Evolutionary conservation across 2,888 invertebrate genomes (phyloP).

Genomic region (Brenthis hecate): DNA sequence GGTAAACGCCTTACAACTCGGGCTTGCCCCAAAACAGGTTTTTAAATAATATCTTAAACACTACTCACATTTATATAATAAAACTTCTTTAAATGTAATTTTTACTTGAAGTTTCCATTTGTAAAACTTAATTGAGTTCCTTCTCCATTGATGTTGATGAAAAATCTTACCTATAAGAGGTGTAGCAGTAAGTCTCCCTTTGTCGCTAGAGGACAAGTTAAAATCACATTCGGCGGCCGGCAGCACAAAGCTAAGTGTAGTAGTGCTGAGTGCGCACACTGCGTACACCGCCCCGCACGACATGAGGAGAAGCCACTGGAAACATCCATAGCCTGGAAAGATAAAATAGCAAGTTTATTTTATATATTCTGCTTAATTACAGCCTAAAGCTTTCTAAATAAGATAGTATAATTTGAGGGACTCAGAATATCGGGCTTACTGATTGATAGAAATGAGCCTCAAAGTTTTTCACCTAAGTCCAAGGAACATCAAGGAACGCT

Average conservation of each 20-base stretch:
- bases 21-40: too few species aligned
- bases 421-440: too few species aligned
- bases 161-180: constrained; percentile 78
- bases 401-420: too few species aligned
- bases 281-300: constrained; percentile 86
- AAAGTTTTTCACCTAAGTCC: too few species aligned
- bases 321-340: constrained; percentile 83
- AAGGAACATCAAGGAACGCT: too few species aligned
- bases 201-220: constrained; percentile 78
- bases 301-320: constrained; percentile 83
- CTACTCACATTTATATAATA: too few species aligned
- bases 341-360: background rate
- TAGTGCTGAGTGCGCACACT: constrained; percentile 86
- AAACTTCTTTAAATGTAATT: too few species aligned
- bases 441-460: too few species aligned
- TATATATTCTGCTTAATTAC: too few species aligned
- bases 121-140: background rate
- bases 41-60: too few species aligned
- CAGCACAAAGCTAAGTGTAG: constrained; percentile 85
- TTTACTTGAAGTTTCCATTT: background rate
- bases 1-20: too few species aligned
- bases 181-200: constrained; percentile 83
- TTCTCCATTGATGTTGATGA: background rate
- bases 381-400: too few species aligned
- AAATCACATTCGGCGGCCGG: constrained; percentile 84